phyloP scores from a whole-genome alignment of 2,113 vertebrate genomes.

The Grantiella picta region DNA sequence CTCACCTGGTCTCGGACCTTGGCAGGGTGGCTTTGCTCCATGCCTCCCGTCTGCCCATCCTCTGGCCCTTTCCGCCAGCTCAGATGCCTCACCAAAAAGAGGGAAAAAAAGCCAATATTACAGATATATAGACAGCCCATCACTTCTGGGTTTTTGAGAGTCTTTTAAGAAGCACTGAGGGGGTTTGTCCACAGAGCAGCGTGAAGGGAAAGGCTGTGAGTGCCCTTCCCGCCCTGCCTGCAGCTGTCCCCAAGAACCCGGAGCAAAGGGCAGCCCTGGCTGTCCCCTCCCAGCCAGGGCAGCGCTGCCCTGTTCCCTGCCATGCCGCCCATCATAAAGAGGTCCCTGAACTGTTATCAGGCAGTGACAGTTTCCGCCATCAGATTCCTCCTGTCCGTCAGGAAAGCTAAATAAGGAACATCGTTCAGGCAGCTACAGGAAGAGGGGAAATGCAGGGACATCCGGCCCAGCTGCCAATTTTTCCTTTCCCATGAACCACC shows the following conservation, averaged over 20 bases:
- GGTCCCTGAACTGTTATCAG: constrained; percentile 77
- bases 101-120: background rate
- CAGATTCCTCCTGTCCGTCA: constrained; percentile 77
- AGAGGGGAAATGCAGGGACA: constrained; percentile 84
- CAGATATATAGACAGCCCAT: background rate
- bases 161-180: background rate
- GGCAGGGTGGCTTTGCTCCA: background rate
- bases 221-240: background rate
- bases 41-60: background rate
- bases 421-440: constrained; percentile 76
- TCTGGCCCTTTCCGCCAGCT: background rate
- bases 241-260: fast-evolving
- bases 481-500: constrained; percentile 91
- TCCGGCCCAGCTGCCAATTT: constrained; percentile 84
- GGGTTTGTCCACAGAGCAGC: background rate
- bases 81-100: background rate
- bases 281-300: background rate
- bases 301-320: background rate
- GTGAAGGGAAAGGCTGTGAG: background rate
- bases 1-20: background rate
- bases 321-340: constrained; percentile 30
- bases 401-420: constrained; percentile 80
- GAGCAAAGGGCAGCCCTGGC: constrained; percentile 12
- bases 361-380: constrained; percentile 78
- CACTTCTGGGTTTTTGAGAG: background rate